phyloP scores from a whole-genome alignment of 2,888 invertebrate species.

The Tachystola acroxantha region DNA sequence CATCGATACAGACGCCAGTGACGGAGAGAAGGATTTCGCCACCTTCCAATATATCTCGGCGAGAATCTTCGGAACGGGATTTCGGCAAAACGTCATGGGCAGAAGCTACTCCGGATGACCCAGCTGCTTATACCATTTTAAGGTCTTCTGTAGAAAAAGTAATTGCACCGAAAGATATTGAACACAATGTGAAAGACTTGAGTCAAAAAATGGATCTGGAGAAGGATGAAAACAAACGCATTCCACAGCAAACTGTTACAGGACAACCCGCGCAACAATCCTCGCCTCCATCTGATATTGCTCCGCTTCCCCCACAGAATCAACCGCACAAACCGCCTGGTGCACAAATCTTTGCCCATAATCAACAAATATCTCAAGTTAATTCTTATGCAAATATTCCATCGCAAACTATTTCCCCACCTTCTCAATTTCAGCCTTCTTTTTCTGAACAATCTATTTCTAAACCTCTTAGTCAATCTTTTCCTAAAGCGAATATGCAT shows the following conservation, averaged over 20 bases:
- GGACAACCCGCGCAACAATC: slow-evolving; percentile 18
- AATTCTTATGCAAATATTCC: slow-evolving; percentile 29
- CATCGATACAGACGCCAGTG: slow-evolving; percentile 50
- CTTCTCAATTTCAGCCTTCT: slow-evolving; percentile 28
- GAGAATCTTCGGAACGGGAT: slow-evolving; percentile 70
- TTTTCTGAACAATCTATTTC: slow-evolving; percentile 33
- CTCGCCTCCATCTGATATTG: slow-evolving; percentile 14
- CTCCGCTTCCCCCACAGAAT: slow-evolving; percentile 28
- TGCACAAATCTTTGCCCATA: slow-evolving; percentile 32
- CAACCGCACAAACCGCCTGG: slow-evolving; percentile 29
- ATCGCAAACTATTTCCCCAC: slow-evolving; percentile 27
- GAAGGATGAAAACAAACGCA: slow-evolving; percentile 28
- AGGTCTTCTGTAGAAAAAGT: slow-evolving; percentile 40
- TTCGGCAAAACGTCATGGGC: slow-evolving; percentile 68
- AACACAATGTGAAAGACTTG: slow-evolving; percentile 28
- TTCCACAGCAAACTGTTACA: slow-evolving; percentile 22
- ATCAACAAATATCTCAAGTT: slow-evolving; percentile 35
- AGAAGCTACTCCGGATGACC: slow-evolving; percentile 63
- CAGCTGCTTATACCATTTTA: slow-evolving; percentile 25
- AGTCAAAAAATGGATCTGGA: slow-evolving; percentile 21
- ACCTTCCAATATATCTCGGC: slow-evolving; percentile 48
- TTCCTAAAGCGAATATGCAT: slow-evolving; percentile 28
- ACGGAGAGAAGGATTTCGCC: slow-evolving; percentile 71
- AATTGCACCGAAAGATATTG: slow-evolving; percentile 32
- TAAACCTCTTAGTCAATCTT: slow-evolving; percentile 27